Conservation (phyloP, 2,113 vertebrate species). For the Aegotheles bennettii region DNA sequence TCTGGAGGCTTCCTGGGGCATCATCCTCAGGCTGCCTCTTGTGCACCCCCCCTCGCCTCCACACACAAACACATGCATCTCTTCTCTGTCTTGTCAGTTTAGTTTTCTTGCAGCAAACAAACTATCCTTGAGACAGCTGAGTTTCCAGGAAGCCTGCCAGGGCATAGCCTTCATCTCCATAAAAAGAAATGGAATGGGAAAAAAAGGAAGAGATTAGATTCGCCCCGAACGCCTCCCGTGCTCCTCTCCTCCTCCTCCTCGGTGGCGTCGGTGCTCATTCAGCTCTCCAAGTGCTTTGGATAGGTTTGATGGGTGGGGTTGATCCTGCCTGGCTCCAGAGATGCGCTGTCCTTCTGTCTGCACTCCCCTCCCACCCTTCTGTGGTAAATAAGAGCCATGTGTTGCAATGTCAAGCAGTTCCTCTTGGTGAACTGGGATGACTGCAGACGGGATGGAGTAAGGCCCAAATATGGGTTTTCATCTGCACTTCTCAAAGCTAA, state of each 20-base stretch:
- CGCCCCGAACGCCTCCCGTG: background rate
- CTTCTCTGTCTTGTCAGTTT: conserved; percentile 60
- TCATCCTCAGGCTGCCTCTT: background rate
- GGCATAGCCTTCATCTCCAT: conserved; percentile 69
- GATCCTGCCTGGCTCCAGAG: conserved; percentile 38
- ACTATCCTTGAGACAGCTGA: conserved; percentile 55
- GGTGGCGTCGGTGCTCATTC: background rate
- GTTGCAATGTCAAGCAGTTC: conserved; percentile 64
- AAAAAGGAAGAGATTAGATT: conserved; percentile 44
- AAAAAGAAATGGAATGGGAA: conserved; percentile 73
- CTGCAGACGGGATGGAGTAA: conserved; percentile 59
- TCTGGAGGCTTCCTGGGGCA: background rate
- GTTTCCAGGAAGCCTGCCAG: conserved; percentile 76
- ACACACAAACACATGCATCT: background rate
- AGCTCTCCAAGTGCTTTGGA: conserved; percentile 39
- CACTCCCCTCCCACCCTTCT: background rate
- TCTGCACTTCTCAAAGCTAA: conserved; percentile 67
- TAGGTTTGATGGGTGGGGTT: conserved; percentile 6
- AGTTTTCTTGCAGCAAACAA: conserved; percentile 67
- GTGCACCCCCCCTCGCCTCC: background rate
- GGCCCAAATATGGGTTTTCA: conserved; percentile 74
- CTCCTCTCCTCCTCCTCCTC: conserved; percentile 14
- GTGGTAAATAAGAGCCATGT: conserved; percentile 61
- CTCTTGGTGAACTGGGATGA: conserved; percentile 61
- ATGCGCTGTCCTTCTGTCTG: background rate